phyloP scores from a whole-genome alignment of 2,888 invertebrate genomes.

The Diaperis boleti region DNA sequence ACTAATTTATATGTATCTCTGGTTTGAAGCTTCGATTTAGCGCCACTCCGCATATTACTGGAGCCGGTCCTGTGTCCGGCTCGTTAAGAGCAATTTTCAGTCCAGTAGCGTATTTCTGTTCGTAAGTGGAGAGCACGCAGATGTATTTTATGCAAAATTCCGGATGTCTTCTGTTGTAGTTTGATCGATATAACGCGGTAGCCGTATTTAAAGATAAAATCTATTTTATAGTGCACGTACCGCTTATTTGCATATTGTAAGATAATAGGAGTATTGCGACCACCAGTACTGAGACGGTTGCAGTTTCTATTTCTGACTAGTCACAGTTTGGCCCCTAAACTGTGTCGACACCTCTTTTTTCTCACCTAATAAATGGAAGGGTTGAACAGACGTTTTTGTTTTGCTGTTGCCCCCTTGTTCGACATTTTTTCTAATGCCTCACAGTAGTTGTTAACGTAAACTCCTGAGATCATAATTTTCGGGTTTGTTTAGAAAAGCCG shows the following conservation, averaged over 20 bases:
- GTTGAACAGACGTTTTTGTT: slow-evolving; percentile 21
- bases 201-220: slow-evolving; percentile 44
- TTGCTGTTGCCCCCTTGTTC: slow-evolving; percentile 5
- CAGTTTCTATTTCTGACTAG: slow-evolving; percentile 14
- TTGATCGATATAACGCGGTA: slow-evolving; percentile 48
- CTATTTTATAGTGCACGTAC: slow-evolving; percentile 26
- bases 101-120: slow-evolving; percentile 23
- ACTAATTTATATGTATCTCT: background rate
- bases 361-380: slow-evolving; percentile 37
- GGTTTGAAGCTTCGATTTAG: slow-evolving; percentile 15
- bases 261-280: slow-evolving; percentile 20
- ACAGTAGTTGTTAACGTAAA: slow-evolving; percentile 18
- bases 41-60: no score
- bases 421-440: slow-evolving; percentile 17
- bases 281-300: slow-evolving; percentile 17
- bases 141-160: slow-evolving; percentile 44
- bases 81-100: slow-evolving; percentile 31
- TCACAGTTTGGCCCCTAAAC: slow-evolving; percentile 37
- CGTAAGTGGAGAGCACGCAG: slow-evolving; percentile 29
- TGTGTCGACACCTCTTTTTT: slow-evolving; percentile 27
- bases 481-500: slow-evolving; percentile 23
- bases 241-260: slow-evolving; percentile 45
- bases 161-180: slow-evolving; percentile 39
- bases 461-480: slow-evolving; percentile 25
- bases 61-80: slow-evolving; percentile 10